phyloP scores from a whole-genome alignment of 2,888 invertebrate species.

The Ethmia dodecea region DNA sequence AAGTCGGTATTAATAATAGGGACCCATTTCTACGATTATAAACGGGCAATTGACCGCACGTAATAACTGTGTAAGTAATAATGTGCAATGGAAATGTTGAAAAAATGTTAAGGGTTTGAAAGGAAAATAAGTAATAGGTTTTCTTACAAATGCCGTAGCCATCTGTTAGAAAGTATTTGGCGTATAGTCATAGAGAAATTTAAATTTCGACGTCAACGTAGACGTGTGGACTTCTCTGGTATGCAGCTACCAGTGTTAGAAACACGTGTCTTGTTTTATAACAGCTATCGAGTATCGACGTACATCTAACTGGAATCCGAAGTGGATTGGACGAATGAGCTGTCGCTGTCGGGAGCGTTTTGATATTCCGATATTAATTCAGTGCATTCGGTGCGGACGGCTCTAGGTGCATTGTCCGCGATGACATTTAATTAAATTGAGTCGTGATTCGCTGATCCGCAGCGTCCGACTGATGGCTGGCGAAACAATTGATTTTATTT shows the following conservation, averaged over 20 bases:
- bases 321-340: constrained; percentile 21
- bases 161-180: no score
- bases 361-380: constrained; percentile 45
- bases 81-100: no score
- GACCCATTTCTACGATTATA: constrained; percentile 26
- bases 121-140: no score
- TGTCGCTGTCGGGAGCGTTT: constrained; percentile 31
- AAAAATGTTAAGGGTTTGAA: no score
- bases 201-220: constrained; percentile 1
- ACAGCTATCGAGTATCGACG: constrained; percentile 16
- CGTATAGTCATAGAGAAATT: no score
- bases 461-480: constrained; percentile 25
- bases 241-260: constrained; percentile 16
- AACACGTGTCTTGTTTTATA: constrained; percentile 21
- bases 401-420: constrained; percentile 47
- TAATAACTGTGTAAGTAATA: constrained; percentile 8
- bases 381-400: constrained; percentile 30
- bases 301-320: constrained; percentile 19
- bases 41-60: constrained; percentile 17
- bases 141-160: no score
- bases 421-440: constrained; percentile 68
- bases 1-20: constrained; percentile 51
- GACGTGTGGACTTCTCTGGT: neutral
- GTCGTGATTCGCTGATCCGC: constrained; percentile 45
- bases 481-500: constrained; percentile 25